Conservation (phyloP, 2,113 vertebrate species). For the Lophura nycthemera region DNA sequence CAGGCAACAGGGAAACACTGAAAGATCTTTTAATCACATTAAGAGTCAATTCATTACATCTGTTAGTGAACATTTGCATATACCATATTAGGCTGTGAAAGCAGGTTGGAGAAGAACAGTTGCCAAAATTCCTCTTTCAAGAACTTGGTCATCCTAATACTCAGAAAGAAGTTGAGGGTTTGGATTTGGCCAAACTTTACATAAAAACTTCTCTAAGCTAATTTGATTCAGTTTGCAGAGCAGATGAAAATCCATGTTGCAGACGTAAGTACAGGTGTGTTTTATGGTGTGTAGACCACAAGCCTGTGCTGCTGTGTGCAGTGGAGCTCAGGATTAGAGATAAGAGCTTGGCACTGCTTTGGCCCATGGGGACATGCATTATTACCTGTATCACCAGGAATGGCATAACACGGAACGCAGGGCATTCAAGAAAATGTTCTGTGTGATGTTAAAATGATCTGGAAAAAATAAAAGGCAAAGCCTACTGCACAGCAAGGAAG, state of each 20-base stretch:
- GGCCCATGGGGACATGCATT: neutral
- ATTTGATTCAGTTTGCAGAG: neutral
- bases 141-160: neutral
- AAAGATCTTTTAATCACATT: neutral
- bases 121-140: neutral
- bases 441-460: neutral
- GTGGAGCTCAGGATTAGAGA: neutral
- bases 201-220: neutral
- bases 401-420: neutral
- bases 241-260: neutral
- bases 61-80: neutral
- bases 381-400: neutral
- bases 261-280: rapidly evolving
- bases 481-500: neutral
- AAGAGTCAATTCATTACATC: neutral
- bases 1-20: neutral
- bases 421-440: neutral
- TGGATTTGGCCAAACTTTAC: neutral
- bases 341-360: neutral
- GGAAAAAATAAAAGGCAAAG: neutral
- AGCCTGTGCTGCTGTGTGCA: neutral
- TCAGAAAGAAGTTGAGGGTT: neutral
- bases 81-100: neutral
- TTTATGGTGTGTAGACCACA: neutral
- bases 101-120: neutral